These are phyloP conservation scores for Ctenomys sociabilis DNA, from an alignment of 2,113 vertebrate species.

Conservation along the genomic window DNA sequence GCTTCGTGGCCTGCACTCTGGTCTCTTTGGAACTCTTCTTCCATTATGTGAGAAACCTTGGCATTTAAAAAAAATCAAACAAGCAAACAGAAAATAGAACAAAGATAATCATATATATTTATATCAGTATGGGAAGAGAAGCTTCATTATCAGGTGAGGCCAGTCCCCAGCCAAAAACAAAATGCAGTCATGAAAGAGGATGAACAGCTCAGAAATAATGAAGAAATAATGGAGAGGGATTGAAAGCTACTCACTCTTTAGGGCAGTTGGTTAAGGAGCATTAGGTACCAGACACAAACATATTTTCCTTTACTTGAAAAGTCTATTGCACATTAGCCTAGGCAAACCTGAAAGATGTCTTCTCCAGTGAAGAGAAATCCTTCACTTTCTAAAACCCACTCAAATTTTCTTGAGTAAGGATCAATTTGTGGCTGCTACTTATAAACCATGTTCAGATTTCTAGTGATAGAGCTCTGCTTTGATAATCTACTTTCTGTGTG, in stretches of 20 bases:
- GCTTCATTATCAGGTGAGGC: not conserved
- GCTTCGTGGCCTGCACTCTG: not conserved
- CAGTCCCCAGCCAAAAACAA: not conserved
- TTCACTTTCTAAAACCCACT: constrained; percentile 1
- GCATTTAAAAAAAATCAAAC: not conserved
- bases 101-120: not conserved
- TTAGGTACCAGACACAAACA: not conserved
- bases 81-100: not conserved
- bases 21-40: not conserved
- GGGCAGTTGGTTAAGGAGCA: not conserved
- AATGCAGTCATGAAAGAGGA: not conserved
- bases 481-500: not conserved
- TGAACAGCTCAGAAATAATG: not conserved
- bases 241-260: not conserved
- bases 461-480: not conserved
- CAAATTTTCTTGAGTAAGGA: not conserved
- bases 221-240: not conserved
- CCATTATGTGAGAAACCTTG: not conserved
- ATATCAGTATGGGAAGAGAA: not conserved
- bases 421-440: not conserved
- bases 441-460: not conserved
- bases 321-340: not conserved
- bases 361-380: not conserved
- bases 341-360: not conserved
- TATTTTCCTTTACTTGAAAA: not conserved